Base-by-base conservation (phyloP, 2,888 invertebrate genomes). In the Eretmocerus hayati region DNA sequence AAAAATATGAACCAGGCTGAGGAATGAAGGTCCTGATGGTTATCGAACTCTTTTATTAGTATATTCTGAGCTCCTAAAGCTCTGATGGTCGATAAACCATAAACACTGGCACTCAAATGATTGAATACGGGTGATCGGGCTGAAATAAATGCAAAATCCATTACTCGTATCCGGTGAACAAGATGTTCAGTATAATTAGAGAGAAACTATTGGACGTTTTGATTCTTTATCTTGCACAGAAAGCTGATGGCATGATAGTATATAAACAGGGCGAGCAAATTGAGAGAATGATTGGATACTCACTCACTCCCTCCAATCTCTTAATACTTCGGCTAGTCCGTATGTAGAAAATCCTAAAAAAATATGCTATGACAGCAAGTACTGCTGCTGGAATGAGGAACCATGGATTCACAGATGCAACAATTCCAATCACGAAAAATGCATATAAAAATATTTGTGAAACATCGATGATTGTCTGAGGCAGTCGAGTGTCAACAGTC, bases 91-190 rank as follows among this genome's bases (percentile, higher is more conserved):
- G 85, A 81, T 18, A 91, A 69, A 0, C 91, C 91, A 57, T 85
- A 80, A 3, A 91, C 74, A 1, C 87, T 83, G 4, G 88, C 84
- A 62, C 83, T 86, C 31, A 91, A 73, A 66, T 90, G 90, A 2
- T 87, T 81, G 65, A 88, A 90, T 0, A 91, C 85, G 2, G 91
- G 91, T 62, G 89, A 88, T 46, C 88, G 80, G 58, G 87, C 90
- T 90, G 73, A 44, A 66, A 62, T 19, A 8, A n/a, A n/a, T n/a
- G n/a, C n/a, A n/a, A n/a, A n/a, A n/a, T n/a, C n/a, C n/a, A n/a
- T n/a, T n/a, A n/a, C n/a, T n/a, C n/a, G n/a, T n/a, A n/a, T n/a
- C n/a, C n/a, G n/a, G n/a, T n/a, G n/a, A n/a, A n/a, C n/a, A n/a
- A n/a, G n/a, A n/a, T n/a, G n/a, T n/a, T n/a, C n/a, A n/a, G n/a